Percentiles rank a stretch among this genome's conserved stretches.
phyloP scores from a whole-genome alignment of 2,888 invertebrate species.

The Apantesis nais region DNA sequence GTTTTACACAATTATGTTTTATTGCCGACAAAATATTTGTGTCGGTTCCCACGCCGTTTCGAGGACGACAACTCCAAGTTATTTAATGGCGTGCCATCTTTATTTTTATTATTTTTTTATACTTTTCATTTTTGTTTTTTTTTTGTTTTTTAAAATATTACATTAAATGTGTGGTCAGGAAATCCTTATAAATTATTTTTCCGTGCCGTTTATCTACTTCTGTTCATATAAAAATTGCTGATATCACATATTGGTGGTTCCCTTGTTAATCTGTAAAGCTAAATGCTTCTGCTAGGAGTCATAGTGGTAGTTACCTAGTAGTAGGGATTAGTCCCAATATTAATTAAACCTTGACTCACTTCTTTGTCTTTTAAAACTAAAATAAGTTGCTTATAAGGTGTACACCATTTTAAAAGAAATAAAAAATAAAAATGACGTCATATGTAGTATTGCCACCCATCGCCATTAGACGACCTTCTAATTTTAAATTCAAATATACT shows the following conservation, averaged over 20 bases:
- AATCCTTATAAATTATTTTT: neutral
- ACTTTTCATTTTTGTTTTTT: neutral
- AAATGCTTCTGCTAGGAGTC: neutral
- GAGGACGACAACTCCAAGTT: conserved; percentile 34
- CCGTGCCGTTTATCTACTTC: neutral
- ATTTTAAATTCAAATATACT: conserved; percentile 15
- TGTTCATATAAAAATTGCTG: neutral
- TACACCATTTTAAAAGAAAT: neutral
- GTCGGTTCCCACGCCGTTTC: conserved; percentile 33
- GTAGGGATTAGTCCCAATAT: no score
- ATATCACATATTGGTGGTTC: neutral
- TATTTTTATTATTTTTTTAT: conserved; percentile 17
- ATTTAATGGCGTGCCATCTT: conserved; percentile 28
- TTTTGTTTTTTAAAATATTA: neutral
- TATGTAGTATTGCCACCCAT: conserved; percentile 1
- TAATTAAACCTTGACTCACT: neutral
- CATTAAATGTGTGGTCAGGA: neutral
- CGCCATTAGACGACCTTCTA: conserved; percentile 11
- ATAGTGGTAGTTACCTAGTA: no score
- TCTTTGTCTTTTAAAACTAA: neutral
- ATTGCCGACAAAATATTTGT: conserved; percentile 9
- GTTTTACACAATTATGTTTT: conserved; percentile 15
- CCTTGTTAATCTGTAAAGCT: neutral
- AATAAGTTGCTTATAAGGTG: neutral
- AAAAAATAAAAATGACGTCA: neutral